Evolutionary conservation across 2,797 vertebrate genomes (phyloP).

Genomic region (Psittacula echo): DNA sequence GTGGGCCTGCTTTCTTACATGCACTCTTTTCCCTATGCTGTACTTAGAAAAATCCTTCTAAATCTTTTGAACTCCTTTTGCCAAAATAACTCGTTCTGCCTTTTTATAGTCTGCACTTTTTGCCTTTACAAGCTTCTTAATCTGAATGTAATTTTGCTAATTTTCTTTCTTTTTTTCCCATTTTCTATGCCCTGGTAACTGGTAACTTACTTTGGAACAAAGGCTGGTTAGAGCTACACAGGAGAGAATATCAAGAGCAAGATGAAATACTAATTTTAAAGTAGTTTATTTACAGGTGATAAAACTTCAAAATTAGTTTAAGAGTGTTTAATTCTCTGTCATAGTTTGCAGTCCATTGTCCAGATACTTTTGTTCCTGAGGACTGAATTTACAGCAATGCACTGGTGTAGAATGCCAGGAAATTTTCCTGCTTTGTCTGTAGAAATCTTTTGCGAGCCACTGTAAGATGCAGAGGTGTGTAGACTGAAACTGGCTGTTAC

Average conservation of each 20-base stretch:
- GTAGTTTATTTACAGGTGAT: neutral
- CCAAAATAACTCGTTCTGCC: neutral
- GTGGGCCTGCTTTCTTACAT: neutral
- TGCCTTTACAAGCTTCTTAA: conserved; percentile 18
- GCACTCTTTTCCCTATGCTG: neutral
- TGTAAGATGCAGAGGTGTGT: neutral
- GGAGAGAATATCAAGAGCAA: neutral
- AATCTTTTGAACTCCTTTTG: conserved; percentile 4
- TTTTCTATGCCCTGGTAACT: neutral
- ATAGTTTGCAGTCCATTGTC: neutral
- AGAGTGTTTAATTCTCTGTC: neutral
- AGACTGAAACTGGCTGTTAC: neutral
- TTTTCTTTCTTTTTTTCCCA: neutral
- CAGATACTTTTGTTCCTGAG: neutral
- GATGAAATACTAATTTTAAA: neutral
- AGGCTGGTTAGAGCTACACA: neutral
- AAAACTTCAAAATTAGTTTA: neutral
- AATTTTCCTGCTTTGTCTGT: neutral
- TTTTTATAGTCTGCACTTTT: neutral
- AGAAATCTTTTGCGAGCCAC: neutral
- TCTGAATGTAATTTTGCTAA: neutral
- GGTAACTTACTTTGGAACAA: neutral
- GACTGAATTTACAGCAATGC: neutral
- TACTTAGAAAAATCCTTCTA: conserved; percentile 33
- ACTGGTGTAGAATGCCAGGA: conserved; percentile 17